These are phyloP conservation scores for Percopsis omiscomaycus DNA, from an alignment of 2,797 vertebrate genomes.

Conservation along the genomic window DNA sequence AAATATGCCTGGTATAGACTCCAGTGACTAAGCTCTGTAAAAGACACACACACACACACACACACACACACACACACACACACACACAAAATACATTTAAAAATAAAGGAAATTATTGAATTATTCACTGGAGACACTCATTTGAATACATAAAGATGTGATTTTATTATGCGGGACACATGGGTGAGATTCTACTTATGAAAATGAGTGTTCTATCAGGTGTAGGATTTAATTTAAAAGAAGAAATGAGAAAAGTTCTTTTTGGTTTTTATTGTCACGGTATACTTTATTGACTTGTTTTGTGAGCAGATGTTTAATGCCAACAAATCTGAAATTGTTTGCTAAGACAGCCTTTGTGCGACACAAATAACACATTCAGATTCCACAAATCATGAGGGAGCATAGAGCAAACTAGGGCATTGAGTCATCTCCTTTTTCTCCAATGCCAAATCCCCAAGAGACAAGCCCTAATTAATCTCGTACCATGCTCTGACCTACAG, in stretches of 20 bases:
- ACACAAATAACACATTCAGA: slow-evolving; percentile 24
- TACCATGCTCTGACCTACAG: background rate
- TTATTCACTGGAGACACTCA: slow-evolving; percentile 18
- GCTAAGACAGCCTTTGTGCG: slow-evolving; percentile 3
- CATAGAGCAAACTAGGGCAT: slow-evolving; percentile 29
- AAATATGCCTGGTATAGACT: slow-evolving; percentile 25
- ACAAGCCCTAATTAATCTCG: slow-evolving; percentile 52
- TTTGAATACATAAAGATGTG: slow-evolving; percentile 45
- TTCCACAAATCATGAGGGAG: slow-evolving; percentile 24
- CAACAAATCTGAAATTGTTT: background rate
- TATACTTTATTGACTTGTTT: background rate
- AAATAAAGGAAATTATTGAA: slow-evolving; percentile 30
- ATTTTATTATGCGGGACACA: slow-evolving; percentile 14
- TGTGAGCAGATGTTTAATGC: background rate
- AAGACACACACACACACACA: too few relatives aligned
- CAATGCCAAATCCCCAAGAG: slow-evolving; percentile 51
- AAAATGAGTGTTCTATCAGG: slow-evolving; percentile 41
- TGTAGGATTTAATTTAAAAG: slow-evolving; percentile 30
- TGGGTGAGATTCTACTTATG: slow-evolving; percentile 26
- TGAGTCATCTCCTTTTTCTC: slow-evolving; percentile 24
- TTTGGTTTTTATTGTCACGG: background rate
- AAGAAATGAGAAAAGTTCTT: slow-evolving; percentile 18
- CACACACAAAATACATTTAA: too few relatives aligned
- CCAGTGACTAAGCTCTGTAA: background rate
- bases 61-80: too few relatives aligned